Percentiles rank a stretch among this genome's conserved stretches.
Evolutionary conservation across 1,140 invertebrate genomes (phyloP).

Genomic region (Drosophila suzukii): DNA sequence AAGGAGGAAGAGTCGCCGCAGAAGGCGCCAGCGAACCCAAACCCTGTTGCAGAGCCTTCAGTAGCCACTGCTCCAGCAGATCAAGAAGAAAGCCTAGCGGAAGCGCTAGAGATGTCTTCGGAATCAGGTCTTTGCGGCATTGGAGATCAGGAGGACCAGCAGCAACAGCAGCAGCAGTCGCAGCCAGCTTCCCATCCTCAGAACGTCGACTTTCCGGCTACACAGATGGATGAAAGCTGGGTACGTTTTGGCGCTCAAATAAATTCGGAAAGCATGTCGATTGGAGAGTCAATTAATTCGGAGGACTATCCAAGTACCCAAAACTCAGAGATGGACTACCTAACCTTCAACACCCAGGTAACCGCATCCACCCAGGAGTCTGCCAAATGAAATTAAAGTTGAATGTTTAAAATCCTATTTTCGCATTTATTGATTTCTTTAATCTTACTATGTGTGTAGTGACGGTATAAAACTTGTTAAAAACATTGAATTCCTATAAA

Average conservation of each 20-base stretch:
- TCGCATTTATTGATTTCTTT: conserved; percentile 18
- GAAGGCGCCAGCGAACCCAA: too few relatives aligned
- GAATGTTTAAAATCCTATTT: conserved; percentile 14
- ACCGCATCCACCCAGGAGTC: conserved; percentile 48
- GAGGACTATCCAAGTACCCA: not conserved
- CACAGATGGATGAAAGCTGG: conserved; percentile 21
- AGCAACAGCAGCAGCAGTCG: not conserved
- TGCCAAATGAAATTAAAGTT: not conserved
- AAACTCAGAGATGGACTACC: conserved; percentile 36
- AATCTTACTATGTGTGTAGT: conserved; percentile 5
- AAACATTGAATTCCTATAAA: conserved; percentile 47
- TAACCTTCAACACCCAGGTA: conserved; percentile 46
- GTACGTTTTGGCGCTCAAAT: not conserved
- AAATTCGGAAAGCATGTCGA: conserved; percentile 45
- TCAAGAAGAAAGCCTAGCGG: not conserved
- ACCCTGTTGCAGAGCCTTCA: too few relatives aligned
- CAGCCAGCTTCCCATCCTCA: not conserved
- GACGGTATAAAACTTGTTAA: conserved; percentile 59
- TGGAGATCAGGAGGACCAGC: not conserved
- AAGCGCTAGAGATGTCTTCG: not conserved
- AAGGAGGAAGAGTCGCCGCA: too few relatives aligned
- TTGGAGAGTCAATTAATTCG: not conserved
- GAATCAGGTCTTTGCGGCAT: not conserved
- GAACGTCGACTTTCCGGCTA: not conserved
- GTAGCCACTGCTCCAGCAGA: too few relatives aligned